Evolutionary conservation across 2,888 invertebrate species (phyloP).

Genomic region (Stenotaenia linearis): DNA sequence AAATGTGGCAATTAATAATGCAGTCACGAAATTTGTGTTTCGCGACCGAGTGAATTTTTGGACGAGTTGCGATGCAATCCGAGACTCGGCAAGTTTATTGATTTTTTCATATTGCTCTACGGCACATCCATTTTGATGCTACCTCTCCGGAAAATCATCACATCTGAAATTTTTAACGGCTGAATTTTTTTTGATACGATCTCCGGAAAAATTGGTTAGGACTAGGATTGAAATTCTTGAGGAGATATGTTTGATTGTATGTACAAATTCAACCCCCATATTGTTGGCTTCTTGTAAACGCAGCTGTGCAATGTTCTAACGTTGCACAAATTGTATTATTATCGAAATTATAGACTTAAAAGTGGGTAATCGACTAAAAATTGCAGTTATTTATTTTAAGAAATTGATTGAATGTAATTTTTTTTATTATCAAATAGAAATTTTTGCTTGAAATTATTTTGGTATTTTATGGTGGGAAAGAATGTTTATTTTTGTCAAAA

Average conservation of each 20-base stretch:
- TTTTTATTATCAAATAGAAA: no score
- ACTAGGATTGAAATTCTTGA: neutral
- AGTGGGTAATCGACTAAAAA: no score
- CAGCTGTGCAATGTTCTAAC: no score
- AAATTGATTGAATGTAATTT: no score
- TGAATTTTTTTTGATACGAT: neutral
- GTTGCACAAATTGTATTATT: neutral
- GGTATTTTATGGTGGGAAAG: no score
- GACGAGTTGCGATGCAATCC: conserved; percentile 34
- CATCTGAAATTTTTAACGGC: neutral
- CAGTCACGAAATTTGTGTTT: neutral
- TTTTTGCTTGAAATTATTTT: no score
- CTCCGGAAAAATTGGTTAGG: neutral
- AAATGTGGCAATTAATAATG: neutral
- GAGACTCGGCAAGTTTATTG: neutral
- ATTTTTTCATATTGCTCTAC: conserved; percentile 22
- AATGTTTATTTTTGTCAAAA: no score
- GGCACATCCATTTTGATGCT: neutral
- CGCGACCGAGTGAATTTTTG: conserved; percentile 36
- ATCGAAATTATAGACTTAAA: neutral
- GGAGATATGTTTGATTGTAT: conserved; percentile 30
- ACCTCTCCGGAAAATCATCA: neutral
- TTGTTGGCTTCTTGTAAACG: neutral
- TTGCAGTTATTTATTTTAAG: no score
- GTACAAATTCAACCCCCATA: conserved; percentile 12